These are phyloP conservation scores for Phenacoccus solenopsis DNA, from an alignment of 1,140 invertebrate genomes.

Conservation along the genomic window DNA sequence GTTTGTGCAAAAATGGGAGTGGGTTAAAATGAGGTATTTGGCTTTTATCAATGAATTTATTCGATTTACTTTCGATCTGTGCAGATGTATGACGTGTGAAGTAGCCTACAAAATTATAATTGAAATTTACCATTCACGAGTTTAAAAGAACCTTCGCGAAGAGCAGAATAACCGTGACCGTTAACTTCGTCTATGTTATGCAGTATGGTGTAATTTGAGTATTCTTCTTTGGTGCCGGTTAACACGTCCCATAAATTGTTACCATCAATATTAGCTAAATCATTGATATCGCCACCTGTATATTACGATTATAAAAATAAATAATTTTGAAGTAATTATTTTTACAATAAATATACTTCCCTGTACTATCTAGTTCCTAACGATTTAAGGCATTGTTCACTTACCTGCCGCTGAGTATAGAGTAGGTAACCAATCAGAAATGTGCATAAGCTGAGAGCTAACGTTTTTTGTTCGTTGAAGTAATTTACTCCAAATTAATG, in stretches of 20 bases:
- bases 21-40: no score
- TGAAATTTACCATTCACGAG: slow-evolving; percentile 48
- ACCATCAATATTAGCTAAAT: slow-evolving; percentile 47
- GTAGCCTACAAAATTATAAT: no score
- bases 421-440: slow-evolving; percentile 63
- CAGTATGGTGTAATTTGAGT: slow-evolving; percentile 46
- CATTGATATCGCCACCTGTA: slow-evolving; percentile 26
- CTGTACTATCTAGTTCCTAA: not conserved
- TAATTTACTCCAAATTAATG: slow-evolving; percentile 43
- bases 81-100: no score
- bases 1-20: not conserved
- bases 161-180: slow-evolving; percentile 39
- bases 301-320: no score
- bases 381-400: not conserved
- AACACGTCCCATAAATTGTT: slow-evolving; percentile 54
- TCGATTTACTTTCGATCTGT: no score
- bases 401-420: slow-evolving; percentile 40
- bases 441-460: slow-evolving; percentile 47
- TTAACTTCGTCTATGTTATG: slow-evolving; percentile 58
- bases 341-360: not conserved
- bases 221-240: slow-evolving; percentile 35
- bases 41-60: no score
- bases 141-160: slow-evolving; percentile 57
- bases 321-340: not conserved
- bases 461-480: slow-evolving; percentile 38